Base-by-base conservation (phyloP, 2,797 vertebrate genomes). In the Ctenopoma multispine region DNA sequence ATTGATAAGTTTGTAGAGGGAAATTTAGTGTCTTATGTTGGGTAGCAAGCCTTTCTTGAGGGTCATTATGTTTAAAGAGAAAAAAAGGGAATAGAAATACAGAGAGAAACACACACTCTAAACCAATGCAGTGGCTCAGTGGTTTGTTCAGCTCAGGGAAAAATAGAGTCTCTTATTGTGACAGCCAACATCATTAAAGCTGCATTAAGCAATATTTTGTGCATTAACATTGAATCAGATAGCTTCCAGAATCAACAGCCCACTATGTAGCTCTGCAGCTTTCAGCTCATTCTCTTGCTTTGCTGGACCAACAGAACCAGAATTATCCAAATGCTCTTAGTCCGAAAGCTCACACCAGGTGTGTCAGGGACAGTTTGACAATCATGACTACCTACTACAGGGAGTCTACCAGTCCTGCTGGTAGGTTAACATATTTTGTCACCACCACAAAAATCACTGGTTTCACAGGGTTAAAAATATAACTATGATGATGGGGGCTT, bases 1-100 rank as follows among this genome's bases (percentile, higher is more conserved):
- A 90, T 90, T 89, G 86, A 90, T 92, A 91, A 88, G 85, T 77
- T 83, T 84, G 86, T 75, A 64, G 75, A 70, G 69, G 56, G 79
- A 80, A 82, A 65, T 73, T n/a, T 46, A 34, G 65, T 70, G 80
- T 91, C 79, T 89, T 49, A 13, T 17, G 44, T 77, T 79, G 79
- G 68, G 58, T 41, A 59, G 53, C 53, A 21, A 74, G 43, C 72
- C 47, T 82, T 89, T 86, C 79, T 86, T 75, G 41, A 57, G 81
- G 84, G 64, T 73, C 63, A 65, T 86, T 86, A 54, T 71, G 70
- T 84, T 83, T 79, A 77, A 68, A 63, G 47, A 68, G 72, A 51
- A 75, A 79, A 59, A 12, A 74, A 71, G n/a, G 53, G 43, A 72
- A 24, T 6, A 79, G 58, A 70, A 81, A 73, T 44, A 46, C 12